Evolutionary conservation across 2,888 invertebrate genomes (phyloP).

Genomic region (Drosophila birchii): DNA sequence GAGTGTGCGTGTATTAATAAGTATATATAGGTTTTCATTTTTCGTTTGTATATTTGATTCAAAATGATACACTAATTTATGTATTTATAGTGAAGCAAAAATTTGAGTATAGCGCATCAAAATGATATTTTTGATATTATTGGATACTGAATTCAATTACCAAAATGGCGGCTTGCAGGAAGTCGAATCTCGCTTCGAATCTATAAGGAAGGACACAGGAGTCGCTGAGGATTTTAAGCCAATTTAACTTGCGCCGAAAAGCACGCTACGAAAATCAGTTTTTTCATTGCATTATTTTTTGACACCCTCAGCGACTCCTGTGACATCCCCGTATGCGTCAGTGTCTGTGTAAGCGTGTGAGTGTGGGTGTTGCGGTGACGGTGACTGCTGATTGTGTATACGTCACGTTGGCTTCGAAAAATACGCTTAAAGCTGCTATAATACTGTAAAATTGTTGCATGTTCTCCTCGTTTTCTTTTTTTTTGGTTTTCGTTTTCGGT

Average conservation of each 20-base stretch:
- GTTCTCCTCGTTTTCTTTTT: slow-evolving; percentile 27
- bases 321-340: slow-evolving; percentile 7
- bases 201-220: background rate
- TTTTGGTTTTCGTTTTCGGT: slow-evolving; percentile 45
- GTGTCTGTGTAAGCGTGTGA: slow-evolving; percentile 44
- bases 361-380: slow-evolving; percentile 51
- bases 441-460: slow-evolving; percentile 79
- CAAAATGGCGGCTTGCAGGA: slow-evolving; percentile 20
- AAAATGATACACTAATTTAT: slow-evolving; percentile 44
- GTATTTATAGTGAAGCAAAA: slow-evolving; percentile 49
- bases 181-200: slow-evolving; percentile 29
- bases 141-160: slow-evolving; percentile 30
- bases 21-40: slow-evolving; percentile 39
- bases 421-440: slow-evolving; percentile 77
- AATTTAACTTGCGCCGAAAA: background rate
- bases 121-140: slow-evolving; percentile 50
- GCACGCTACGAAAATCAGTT: background rate
- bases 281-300: background rate
- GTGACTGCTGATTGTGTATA: slow-evolving; percentile 76
- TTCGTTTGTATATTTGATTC: slow-evolving; percentile 46
- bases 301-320: background rate
- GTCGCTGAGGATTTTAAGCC: background rate
- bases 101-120: slow-evolving; percentile 50
- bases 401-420: slow-evolving; percentile 77
- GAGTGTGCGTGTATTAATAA: slow-evolving; percentile 31